Conservation (phyloP, 2,797 vertebrate genomes). For the Pachyuromys duprasi region DNA sequence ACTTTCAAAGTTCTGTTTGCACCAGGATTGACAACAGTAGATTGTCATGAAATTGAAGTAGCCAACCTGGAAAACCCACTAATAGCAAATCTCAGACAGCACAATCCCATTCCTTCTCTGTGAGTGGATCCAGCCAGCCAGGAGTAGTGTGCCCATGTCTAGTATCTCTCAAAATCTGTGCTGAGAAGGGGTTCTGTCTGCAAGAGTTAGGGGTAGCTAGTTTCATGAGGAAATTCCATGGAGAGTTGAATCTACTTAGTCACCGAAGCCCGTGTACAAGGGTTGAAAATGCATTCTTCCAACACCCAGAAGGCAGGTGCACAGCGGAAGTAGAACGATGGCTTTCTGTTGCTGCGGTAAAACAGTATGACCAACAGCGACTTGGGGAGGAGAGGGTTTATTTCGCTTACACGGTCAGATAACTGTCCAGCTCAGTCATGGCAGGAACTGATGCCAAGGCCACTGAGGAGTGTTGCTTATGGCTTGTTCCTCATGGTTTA, state of each 20-base stretch:
- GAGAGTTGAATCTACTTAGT: not conserved
- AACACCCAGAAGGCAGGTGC: not conserved
- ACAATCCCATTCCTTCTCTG: not conserved
- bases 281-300: not conserved
- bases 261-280: not conserved
- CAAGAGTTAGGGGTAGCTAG: not conserved
- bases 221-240: not conserved
- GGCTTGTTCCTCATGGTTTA: not conserved
- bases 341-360: not conserved
- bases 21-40: not conserved
- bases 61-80: not conserved
- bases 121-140: not conserved
- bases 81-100: not conserved
- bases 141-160: not conserved
- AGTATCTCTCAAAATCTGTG: not conserved
- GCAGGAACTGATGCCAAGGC: not conserved
- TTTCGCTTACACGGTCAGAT: not conserved
- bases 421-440: not conserved
- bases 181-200: not conserved
- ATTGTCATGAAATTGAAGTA: not conserved
- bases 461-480: not conserved
- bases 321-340: not conserved
- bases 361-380: not conserved
- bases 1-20: not conserved
- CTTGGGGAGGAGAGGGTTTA: not conserved